Conservation (phyloP, 2,888 invertebrate genomes). For the Caenorhabditis sp. region DNA sequence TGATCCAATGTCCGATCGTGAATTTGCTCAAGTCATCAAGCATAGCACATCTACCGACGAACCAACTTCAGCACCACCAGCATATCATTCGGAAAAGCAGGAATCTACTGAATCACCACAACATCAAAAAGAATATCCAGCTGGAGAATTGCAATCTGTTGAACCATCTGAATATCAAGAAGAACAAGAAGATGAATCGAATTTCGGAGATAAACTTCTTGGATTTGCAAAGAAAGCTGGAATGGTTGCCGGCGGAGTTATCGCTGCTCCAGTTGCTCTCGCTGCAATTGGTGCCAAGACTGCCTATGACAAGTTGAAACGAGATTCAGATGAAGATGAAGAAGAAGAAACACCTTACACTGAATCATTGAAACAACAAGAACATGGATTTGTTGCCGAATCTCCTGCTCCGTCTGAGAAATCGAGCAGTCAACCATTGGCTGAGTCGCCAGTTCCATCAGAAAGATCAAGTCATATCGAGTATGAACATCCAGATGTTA, state of each 20-base stretch:
- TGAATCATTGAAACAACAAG: not conserved
- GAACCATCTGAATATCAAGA: not conserved
- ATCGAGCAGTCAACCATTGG: not conserved
- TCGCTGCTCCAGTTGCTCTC: slow-evolving; percentile 54
- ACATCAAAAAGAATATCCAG: not conserved
- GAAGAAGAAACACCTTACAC: slow-evolving; percentile 10
- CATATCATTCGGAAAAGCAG: not conserved
- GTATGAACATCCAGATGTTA: not conserved
- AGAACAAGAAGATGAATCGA: slow-evolving; percentile 15
- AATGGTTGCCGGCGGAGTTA: slow-evolving; percentile 54
- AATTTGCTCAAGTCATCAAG: not conserved
- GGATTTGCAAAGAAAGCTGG: slow-evolving; percentile 55
- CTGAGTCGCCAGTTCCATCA: slow-evolving; percentile 6
- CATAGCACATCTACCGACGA: not conserved
- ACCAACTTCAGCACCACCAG: not conserved
- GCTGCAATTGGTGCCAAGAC: slow-evolving; percentile 54
- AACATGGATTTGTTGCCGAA: not conserved
- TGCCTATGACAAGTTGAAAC: slow-evolving; percentile 51
- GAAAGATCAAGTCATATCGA: not conserved
- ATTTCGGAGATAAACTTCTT: slow-evolving; percentile 38
- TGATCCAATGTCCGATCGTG: not conserved
- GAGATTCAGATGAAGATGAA: slow-evolving; percentile 31
- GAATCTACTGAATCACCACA: not conserved
- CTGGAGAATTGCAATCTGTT: no score
- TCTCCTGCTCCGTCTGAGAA: slow-evolving; percentile 11